phyloP scores from a whole-genome alignment of 2,113 vertebrate genomes.

The Choloepus hoffmanni region DNA sequence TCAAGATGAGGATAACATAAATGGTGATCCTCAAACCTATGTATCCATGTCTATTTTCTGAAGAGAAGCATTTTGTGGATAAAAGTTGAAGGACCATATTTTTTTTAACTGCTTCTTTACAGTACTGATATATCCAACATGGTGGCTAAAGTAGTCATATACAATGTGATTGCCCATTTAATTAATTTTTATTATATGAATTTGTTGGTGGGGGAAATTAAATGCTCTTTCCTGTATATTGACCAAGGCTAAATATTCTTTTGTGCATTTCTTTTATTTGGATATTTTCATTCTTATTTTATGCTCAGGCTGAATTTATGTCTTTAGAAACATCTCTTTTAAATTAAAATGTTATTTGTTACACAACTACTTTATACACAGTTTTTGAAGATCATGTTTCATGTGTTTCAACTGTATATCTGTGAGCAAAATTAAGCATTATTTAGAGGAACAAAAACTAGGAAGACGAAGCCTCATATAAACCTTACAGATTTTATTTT shows the following conservation, averaged over 20 bases:
- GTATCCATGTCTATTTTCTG: too few species aligned
- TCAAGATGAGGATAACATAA: background rate
- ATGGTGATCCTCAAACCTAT: background rate
- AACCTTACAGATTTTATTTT: background rate
- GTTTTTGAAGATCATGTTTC: background rate
- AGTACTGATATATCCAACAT: background rate
- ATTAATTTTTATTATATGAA: background rate
- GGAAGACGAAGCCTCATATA: background rate
- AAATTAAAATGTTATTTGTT: background rate
- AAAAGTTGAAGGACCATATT: background rate
- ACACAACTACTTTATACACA: background rate
- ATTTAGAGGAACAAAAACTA: background rate
- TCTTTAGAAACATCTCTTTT: background rate
- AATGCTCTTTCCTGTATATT: background rate
- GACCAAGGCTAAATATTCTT: background rate
- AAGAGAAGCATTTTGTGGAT: background rate
- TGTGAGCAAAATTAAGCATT: background rate
- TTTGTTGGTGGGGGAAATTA: background rate
- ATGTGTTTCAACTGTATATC: background rate
- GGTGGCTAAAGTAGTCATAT: background rate
- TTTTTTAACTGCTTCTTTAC: background rate
- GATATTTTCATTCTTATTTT: background rate
- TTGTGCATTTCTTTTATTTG: background rate
- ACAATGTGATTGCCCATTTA: background rate
- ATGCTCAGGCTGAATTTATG: background rate